Evolutionary conservation across 2,888 invertebrate genomes (phyloP).

Genomic region (Trilocha varians): DNA sequence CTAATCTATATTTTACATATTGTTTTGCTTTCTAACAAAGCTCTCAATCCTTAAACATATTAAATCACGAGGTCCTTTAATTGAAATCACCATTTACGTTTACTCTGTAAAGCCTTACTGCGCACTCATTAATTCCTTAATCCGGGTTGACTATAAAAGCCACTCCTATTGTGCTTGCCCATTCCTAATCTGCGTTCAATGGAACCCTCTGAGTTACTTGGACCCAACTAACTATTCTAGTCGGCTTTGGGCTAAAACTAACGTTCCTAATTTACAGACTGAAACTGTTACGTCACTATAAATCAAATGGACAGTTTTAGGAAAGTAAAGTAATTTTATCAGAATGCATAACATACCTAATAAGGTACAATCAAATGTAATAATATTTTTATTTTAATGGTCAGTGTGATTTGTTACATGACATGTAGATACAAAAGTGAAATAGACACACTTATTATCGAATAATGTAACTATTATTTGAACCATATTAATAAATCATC

Average conservation of each 20-base stretch:
- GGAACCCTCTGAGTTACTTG: conserved; percentile 9
- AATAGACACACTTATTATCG: too few species aligned
- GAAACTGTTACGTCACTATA: conserved; percentile 24
- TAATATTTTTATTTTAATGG: too few species aligned
- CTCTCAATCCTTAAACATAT: background rate
- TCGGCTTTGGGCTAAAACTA: conserved; percentile 12
- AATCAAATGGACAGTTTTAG: conserved; percentile 25
- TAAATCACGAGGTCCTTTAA: background rate
- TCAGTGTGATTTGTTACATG: too few species aligned
- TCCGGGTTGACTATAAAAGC: conserved; percentile 25
- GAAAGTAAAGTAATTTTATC: too few species aligned
- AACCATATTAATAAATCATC: too few species aligned
- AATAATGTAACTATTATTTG: too few species aligned
- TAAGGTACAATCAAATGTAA: too few species aligned
- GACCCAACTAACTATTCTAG: conserved; percentile 8
- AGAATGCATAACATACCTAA: too few species aligned
- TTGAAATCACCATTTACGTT: background rate
- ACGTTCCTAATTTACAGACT: conserved; percentile 16
- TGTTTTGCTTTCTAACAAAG: too few species aligned
- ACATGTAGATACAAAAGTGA: too few species aligned
- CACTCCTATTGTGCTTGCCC: conserved; percentile 17
- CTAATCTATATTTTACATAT: too few species aligned
- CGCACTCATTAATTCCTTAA: conserved; percentile 27
- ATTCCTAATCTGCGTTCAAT: conserved; percentile 20
- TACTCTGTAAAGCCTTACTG: background rate